Base-by-base conservation (phyloP, 2,888 invertebrate species). In the Cephonodes hylas region DNA sequence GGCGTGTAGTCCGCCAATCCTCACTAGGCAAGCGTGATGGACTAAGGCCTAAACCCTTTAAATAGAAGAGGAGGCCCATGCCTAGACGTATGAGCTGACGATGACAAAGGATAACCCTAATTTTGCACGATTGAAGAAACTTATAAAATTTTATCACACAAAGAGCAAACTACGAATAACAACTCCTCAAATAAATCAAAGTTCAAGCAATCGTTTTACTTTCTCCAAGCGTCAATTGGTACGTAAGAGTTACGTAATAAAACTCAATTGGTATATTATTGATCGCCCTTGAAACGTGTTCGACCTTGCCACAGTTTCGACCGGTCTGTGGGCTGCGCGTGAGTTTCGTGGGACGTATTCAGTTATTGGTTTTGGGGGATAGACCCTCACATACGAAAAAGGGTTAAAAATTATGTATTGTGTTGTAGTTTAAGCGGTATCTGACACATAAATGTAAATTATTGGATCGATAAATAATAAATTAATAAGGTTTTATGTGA, bases 301-400 rank as follows among this genome's bases (percentile, higher is more conserved):
- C 56, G 61, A 61, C 61, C 61, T 61, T 61, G 58, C 58, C 61
- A 58, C 46, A 61, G 34, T 58, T 61, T 61, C 45, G 44, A 61
- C 46, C 46, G 58, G 34, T 45, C 61, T 46, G 38, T 38, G 23
- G 34, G 46, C 25, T 42, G 18, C 22, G 61, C 53, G 5, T 48
- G 53, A 23, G 27, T 38, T 23, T 48, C 3, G 48, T 53, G 60
- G 42, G 38, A 42, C 48, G 53, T 18, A 60, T 8, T 53, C 5
- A 27, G 42, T 22, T 15, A 7, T 25, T 7, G 7, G 8, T 8
- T 25, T 25, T 18, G 60, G 44, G 38, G 57, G 38, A 1, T 18
- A 20, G 18, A 7, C 3, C 56, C 31, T 3, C 1, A 3, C 5
- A 18, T 42, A 5, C 2, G 13, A 22, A 13, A 3, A 22, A 3